Base-by-base conservation (phyloP, 2,888 invertebrate genomes). In the Parthenolecanium corni region DNA sequence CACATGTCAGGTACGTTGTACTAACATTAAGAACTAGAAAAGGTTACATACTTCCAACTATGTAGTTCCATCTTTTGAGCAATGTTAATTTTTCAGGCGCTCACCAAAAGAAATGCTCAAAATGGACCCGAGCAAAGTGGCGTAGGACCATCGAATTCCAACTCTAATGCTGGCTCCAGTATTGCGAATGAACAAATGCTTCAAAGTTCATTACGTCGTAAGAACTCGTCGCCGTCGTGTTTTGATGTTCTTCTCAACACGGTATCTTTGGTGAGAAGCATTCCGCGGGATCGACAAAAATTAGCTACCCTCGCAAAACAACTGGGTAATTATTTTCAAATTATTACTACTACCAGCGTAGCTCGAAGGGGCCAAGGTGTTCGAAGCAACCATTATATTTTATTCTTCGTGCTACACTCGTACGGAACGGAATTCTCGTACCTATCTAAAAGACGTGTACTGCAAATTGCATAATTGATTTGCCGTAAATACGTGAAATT, bases 151-250 rank as follows among this genome's bases (percentile, higher is more conserved):
- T 14, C 49, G 14, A 21, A 36, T 1, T 49, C 61, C 68, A 76
- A 76, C 5, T 76, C 76, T 70, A 74, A 76, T 1, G 74, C 72
- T 11, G 51, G 49, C n/a, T 20, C 49, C 2, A 51, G 40, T 23
- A 23, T 42, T 11, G 38, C 54, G 9, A 40, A 38, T 58, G 79
- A 80, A 66, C 76, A 77, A 51, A 75, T 79, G 67, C 71, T 80
- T 49, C 77, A 80, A 0, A 80, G 80, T 68, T 79, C 82, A 0
- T 74, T 83, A 20, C 76, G 85, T 23, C 77, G 83, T 42, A 75
- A 82, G 40, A 75, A 81, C 1, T 82, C 82, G 0, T 81, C 82
- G 40, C 80, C 80, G 1, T 71, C 77, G 42, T 73, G 76, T 21
- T 71, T 73, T 18, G 78, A 77, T 36, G 76, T 49, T 20, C 46